A percentile compares a stretch with the other conserved stretches of the same genome.
phyloP scores from a whole-genome alignment of 2,797 vertebrate species.

The Sebastes paucispinis region DNA sequence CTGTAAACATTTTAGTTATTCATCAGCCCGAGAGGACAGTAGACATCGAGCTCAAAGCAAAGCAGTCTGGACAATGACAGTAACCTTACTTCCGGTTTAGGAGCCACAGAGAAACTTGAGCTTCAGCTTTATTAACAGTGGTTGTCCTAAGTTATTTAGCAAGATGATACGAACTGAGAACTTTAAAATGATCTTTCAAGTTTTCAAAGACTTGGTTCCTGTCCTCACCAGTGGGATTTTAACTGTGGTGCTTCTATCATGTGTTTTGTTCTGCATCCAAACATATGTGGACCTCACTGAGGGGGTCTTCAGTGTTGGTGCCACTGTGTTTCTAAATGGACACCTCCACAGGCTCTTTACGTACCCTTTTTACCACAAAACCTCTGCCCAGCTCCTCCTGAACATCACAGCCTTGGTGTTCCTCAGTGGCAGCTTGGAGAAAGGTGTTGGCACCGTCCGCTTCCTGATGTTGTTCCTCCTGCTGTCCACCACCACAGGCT shows the following conservation, averaged over 20 bases:
- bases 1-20: not conserved
- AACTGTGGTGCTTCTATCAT: conserved; percentile 34
- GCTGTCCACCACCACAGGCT: conserved; percentile 60
- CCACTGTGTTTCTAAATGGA: conserved; percentile 57
- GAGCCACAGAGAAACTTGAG: not conserved
- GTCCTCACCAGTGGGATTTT: conserved; percentile 55
- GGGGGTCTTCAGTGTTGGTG: conserved; percentile 58
- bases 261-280: conserved; percentile 49
- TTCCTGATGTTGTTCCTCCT: conserved; percentile 67
- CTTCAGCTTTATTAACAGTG: too few relatives aligned
- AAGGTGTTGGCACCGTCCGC: conserved; percentile 70
- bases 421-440: conserved; percentile 70
- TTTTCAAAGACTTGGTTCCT: conserved; percentile 47
- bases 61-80: not conserved
- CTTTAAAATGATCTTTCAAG: conserved; percentile 11
- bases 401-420: conserved; percentile 48
- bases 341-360: conserved; percentile 61
- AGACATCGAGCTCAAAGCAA: not conserved
- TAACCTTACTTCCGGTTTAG: conserved; percentile 7
- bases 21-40: not conserved
- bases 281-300: conserved; percentile 24
- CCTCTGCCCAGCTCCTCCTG: conserved; percentile 56
- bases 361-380: conserved; percentile 64
- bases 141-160: not conserved
- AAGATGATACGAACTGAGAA: conserved; percentile 2